Percentiles rank a stretch among this genome's conserved stretches.
These are phyloP conservation scores for Hucho hucho DNA, from an alignment of 2,113 vertebrate species.

Conservation along the genomic window DNA sequence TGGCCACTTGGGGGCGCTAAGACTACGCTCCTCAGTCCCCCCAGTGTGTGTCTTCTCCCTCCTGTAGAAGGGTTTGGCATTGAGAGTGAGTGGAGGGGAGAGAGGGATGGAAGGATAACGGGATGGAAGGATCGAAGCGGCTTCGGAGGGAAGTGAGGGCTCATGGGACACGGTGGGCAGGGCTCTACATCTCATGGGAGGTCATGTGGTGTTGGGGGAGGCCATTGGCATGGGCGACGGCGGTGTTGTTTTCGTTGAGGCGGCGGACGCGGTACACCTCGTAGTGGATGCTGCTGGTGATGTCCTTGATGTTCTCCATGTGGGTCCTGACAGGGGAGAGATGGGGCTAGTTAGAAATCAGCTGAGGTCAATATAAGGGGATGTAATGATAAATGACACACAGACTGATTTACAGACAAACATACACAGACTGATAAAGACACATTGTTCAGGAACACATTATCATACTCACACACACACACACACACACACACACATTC, in stretches of 20 bases:
- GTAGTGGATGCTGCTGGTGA: constrained; percentile 98
- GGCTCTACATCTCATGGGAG: constrained; percentile 86
- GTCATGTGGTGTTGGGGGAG: constrained; percentile 80
- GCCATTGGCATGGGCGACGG: constrained; percentile 79
- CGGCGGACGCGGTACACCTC: constrained; percentile 95
- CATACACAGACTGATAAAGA: neutral
- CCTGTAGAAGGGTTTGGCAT: constrained; percentile 16
- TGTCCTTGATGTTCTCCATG: constrained; percentile 99
- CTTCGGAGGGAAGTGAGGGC: neutral
- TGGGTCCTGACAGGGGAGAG: constrained; percentile 80
- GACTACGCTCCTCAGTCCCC: constrained; percentile 41
- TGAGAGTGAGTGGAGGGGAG: constrained; percentile 7
- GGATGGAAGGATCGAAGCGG: constrained; percentile 1
- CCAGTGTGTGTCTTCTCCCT: constrained; percentile 27
- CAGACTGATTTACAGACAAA: neutral
- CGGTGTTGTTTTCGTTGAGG: constrained; percentile 85
- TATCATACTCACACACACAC: neutral
- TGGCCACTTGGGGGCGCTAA: constrained; percentile 20
- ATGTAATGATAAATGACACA: neutral
- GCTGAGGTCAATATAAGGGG: neutral
- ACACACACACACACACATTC: too few relatives aligned
- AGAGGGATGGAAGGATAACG: neutral
- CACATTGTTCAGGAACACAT: neutral
- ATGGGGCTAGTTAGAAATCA: neutral
- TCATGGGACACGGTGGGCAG: neutral